Percentiles rank a stretch among this genome's conserved stretches.
Conservation (phyloP, 2,888 invertebrate genomes). For the Thera britannica region DNA sequence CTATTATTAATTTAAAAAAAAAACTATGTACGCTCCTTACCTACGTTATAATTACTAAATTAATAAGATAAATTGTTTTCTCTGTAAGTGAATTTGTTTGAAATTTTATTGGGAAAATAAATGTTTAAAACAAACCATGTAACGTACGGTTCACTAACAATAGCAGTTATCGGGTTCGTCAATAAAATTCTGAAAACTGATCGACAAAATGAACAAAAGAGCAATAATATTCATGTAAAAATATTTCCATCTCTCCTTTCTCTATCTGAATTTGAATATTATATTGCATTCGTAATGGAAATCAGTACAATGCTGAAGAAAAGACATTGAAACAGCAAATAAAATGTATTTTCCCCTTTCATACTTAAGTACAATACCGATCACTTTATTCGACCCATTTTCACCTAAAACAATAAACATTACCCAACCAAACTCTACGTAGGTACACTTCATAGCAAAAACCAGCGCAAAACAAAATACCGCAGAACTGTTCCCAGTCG, state of each 20-base stretch:
- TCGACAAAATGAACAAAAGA: constrained; percentile 7
- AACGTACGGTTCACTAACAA: neutral
- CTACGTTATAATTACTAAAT: no score
- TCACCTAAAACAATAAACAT: constrained; percentile 22
- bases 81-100: no score
- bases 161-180: neutral
- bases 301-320: constrained; percentile 24
- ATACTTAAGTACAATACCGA: constrained; percentile 19
- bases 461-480: constrained; percentile 48
- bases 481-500: constrained; percentile 50
- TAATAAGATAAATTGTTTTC: no score
- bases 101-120: no score
- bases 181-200: neutral
- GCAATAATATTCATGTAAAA: constrained; percentile 15
- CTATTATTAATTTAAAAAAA: no score
- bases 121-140: no score
- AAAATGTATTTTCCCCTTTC: constrained; percentile 10
- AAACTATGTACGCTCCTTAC: no score
- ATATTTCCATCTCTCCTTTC: constrained; percentile 16
- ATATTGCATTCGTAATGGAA: constrained; percentile 31
- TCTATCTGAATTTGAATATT: constrained; percentile 23
- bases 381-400: constrained; percentile 19
- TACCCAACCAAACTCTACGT: constrained; percentile 16
- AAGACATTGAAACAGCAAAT: constrained; percentile 18
- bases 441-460: constrained; percentile 61